phyloP scores from a whole-genome alignment of 2,113 vertebrate genomes.

The Neopipo cinnamomea region DNA sequence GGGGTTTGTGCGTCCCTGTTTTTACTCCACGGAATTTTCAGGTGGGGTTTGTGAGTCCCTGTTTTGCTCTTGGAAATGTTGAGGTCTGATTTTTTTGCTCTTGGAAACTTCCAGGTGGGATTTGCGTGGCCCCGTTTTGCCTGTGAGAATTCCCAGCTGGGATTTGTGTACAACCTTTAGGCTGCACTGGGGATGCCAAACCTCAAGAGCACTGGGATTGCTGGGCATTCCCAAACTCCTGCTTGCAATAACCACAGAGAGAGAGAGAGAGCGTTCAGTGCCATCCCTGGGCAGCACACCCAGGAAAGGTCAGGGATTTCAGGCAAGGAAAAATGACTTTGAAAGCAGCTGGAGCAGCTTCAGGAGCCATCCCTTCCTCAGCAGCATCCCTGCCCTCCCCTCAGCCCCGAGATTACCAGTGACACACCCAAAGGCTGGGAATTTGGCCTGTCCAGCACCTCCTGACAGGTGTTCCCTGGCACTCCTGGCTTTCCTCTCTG shows the following conservation, averaged over 20 bases:
- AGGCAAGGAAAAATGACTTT: not conserved
- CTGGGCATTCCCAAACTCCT: constrained; percentile 5
- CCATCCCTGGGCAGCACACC: not conserved
- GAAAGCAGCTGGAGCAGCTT: not conserved
- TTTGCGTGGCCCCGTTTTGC: too few species aligned
- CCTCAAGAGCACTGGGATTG: not conserved
- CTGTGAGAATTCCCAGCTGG: too few species aligned
- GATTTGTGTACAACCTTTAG: not conserved
- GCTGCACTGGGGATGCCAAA: not conserved
- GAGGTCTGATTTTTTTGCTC: too few species aligned
- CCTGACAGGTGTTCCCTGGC: not conserved
- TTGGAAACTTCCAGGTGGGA: too few species aligned
- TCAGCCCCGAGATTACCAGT: not conserved
- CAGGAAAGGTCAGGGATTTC: constrained; percentile 8
- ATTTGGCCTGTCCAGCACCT: constrained; percentile 12
- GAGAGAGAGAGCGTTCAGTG: not conserved
- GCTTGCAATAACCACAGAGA: constrained; percentile 16
- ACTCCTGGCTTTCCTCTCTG: not conserved
- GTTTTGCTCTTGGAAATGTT: too few species aligned
- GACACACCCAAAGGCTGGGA: not conserved
- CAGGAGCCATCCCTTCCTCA: not conserved
- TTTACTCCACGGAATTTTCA: too few species aligned
- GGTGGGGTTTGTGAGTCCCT: too few species aligned
- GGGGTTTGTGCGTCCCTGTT: too few species aligned
- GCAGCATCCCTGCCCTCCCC: constrained; percentile 32